phyloP scores from a whole-genome alignment of 1,140 invertebrate genomes.

The Eriosoma lanigerum region DNA sequence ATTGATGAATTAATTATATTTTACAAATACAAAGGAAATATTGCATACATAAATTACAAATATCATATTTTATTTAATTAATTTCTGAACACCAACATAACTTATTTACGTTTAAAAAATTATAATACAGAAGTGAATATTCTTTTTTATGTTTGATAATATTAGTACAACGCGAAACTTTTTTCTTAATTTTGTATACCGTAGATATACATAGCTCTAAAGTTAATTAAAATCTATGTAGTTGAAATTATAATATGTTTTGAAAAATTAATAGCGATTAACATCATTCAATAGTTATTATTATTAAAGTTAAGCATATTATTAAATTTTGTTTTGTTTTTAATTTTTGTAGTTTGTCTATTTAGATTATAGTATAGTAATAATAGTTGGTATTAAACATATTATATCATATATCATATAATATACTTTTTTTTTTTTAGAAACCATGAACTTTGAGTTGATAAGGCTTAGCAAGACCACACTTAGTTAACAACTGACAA shows the following conservation, averaged over 20 bases:
- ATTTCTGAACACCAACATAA: not conserved
- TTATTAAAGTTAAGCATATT: conserved; percentile 47
- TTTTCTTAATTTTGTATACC: conserved; percentile 30
- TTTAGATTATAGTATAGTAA: not conserved
- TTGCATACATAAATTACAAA: conserved; percentile 17
- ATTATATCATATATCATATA: too few relatives aligned
- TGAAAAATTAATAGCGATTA: not conserved
- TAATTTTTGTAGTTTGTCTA: not conserved
- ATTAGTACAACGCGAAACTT: not conserved
- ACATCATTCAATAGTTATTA: too few relatives aligned
- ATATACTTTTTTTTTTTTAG: conserved; percentile 66
- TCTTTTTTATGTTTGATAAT: conserved; percentile 13
- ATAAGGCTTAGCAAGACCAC: conserved; percentile 87
- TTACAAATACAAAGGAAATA: conserved; percentile 9
- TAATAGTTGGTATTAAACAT: conserved; percentile 11
- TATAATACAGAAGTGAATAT: conserved; percentile 38
- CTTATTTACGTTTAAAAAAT: not conserved
- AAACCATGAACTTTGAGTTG: conserved; percentile 96
- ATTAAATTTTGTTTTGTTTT: conserved; percentile 14
- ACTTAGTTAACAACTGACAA: conserved; percentile 91
- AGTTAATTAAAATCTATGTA: conserved; percentile 3
- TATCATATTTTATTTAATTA: conserved; percentile 23
- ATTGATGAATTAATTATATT: not conserved
- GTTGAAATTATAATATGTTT: conserved; percentile 3
- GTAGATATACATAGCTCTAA: conserved; percentile 34